phyloP scores from a whole-genome alignment of 2,888 invertebrate species.

The Agrochola lychnidis region DNA sequence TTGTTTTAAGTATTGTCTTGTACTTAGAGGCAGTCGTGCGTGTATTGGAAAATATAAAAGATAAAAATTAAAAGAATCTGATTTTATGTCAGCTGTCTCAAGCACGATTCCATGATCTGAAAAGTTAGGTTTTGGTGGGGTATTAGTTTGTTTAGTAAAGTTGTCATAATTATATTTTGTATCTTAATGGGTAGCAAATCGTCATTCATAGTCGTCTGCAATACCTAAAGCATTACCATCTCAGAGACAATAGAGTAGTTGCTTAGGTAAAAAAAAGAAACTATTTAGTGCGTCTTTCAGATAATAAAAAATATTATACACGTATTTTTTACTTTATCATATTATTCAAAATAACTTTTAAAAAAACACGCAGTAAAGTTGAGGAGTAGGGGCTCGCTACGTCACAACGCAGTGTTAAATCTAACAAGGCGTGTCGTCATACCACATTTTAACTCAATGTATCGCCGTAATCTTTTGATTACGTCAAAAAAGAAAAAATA shows the following conservation, averaged over 20 bases:
- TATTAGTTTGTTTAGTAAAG: not conserved
- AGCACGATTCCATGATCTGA: not conserved
- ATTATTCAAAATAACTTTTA: too few relatives aligned
- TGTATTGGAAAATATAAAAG: not conserved
- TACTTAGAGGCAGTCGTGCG: not conserved
- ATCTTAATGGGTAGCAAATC: not conserved
- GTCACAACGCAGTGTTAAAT: too few relatives aligned
- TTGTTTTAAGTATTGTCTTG: not conserved
- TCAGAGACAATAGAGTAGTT: not conserved
- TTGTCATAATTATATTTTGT: not conserved
- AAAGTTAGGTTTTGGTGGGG: not conserved
- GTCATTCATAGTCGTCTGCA: not conserved
- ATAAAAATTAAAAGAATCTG: not conserved
- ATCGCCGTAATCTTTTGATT: too few relatives aligned
- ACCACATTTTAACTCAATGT: too few relatives aligned
- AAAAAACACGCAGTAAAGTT: too few relatives aligned
- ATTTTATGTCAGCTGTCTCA: not conserved
- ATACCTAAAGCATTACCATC: not conserved
- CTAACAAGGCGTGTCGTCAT: too few relatives aligned
- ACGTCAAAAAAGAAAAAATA: too few relatives aligned
- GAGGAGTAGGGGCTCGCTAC: too few relatives aligned
- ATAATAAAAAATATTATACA: too few relatives aligned
- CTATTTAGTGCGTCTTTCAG: too few relatives aligned
- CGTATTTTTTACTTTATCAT: too few relatives aligned
- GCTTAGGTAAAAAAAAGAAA: too few relatives aligned